Conservation (phyloP, 2,888 invertebrate genomes). For the Lasioglossum malachurum region DNA sequence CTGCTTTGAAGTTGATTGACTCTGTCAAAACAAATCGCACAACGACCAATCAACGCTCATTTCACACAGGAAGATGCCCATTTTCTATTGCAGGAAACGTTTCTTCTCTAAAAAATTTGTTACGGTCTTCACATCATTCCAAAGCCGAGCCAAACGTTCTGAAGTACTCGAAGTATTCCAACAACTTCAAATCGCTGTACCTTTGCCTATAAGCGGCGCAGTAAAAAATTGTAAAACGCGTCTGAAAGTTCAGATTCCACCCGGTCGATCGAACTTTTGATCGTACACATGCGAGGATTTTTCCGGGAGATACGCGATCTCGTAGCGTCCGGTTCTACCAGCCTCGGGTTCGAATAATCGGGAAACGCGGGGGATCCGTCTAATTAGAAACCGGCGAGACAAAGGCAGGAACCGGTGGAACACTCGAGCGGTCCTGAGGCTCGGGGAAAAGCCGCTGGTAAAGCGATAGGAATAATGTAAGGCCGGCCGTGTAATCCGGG, state of each 20-base stretch:
- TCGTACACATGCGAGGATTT: not conserved
- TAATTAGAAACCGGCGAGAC: conserved; percentile 4
- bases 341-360: not conserved
- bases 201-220: no score
- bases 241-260: not conserved
- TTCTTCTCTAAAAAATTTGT: not conserved
- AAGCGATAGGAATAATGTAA: conserved; percentile 25
- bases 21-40: no score
- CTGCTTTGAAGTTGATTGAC: no score
- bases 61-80: not conserved
- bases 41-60: not conserved
- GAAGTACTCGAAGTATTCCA: not conserved
- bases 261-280: not conserved
- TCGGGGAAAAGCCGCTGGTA: not conserved
- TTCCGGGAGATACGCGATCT: not conserved
- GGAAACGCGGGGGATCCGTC: not conserved
- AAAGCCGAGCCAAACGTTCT: not conserved
- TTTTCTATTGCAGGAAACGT: not conserved
- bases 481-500: not conserved
- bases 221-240: no score
- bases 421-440: not conserved
- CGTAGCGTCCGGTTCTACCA: not conserved
- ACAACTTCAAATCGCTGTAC: not conserved
- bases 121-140: not conserved
- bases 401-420: not conserved